Base-by-base conservation (phyloP, 1,140 invertebrate species). In the Colletes gigas region DNA sequence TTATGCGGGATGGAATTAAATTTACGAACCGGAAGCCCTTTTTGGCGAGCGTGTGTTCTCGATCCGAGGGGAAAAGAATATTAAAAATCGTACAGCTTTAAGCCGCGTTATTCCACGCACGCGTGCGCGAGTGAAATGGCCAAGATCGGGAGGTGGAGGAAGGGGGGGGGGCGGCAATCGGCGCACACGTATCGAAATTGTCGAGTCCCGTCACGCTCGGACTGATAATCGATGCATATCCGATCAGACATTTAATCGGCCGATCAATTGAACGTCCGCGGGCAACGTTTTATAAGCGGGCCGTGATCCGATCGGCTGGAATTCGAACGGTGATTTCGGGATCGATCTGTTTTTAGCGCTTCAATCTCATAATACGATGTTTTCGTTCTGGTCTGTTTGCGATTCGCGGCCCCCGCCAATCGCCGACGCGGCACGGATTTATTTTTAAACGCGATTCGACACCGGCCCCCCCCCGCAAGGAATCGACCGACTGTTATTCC, bases 181-280 rank as follows among this genome's bases (percentile, higher is more conserved):
- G 9, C 39, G n/a, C 10, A 59, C 55, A 12, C 60, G n/a, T 7
- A 5, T 8, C 60, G 65, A 66, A 52, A 75, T 75, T 66, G 44
- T 17, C 62, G 30, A 52, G n/a, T 44, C 55, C 12, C 21, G 59
- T 6, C 55, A 19, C 55, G 62, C 52, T 14, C 47, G 9, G 2
- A 7, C 30, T 21, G 62, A 75, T 75, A 75, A 75, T 54, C 50
- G 72, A 75, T 39, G 72, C 60, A 54, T 66, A 75, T 66, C 50
- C 47, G 47, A 75, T 75, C 72, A 66, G 72, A 75, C 52, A 41
- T 75, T 65, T 66, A 66, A 52, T 65, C 72, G 30, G 60, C 21
- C 72, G 30, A 66, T 66, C 60, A 65, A 75, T 65, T 50, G 44
- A 75, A 41, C 62, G 72, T 75, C 62, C 72, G n/a, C 12, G 4